Evolutionary conservation across 1,140 invertebrate species (phyloP), one percentile per base, ranked within the genome.

Genomic region (Phocides pigmalion): DNA sequence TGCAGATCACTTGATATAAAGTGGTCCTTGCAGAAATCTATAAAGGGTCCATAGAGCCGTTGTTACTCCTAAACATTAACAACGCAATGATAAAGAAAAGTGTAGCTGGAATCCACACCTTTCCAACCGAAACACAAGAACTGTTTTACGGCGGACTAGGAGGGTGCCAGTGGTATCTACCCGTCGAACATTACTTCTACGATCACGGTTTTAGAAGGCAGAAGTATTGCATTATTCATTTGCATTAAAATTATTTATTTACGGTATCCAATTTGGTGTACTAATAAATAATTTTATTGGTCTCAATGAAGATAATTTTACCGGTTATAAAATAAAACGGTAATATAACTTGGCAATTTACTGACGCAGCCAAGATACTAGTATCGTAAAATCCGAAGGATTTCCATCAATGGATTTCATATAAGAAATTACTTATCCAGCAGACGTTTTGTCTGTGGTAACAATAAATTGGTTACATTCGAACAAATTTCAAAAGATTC

Each of bases 281-380:
- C 25, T 47, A 59, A 59, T 59, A 59, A 59, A 59, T 59, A 59
- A 47, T 39, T 59, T 59, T 59, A 59, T 59, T 59, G 28, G 22
- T 16, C 42, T 17, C 42, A 59, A 47, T 47, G 56, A 46, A 59
- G 42, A 59, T 59, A 59, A 59, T 59, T 59, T 59, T 59, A 47
- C 56, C 47, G 56, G 56, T 46, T 59, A 59, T 47, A 59, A 46
- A 59, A 61, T 46, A 47, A 61, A 61, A 46, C 42, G 56, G 56
- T 28, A 46, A 28, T 61, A 59, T 59, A 61, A 47, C 32, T 61
- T 32, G 19, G 56, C 42, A 61, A 47, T 61, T 47, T 47, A 61
- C 42, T 47, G 56, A 61, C 44, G n/a, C 44, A 61, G 44, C 16
- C 56, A 61, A 61, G 56, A 32, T 47, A 59, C 56, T 59, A 28